A percentile compares a stretch with the other conserved stretches of the same genome.
Evolutionary conservation across 2,113 vertebrate genomes (phyloP).

Genomic region (Gobius niger): DNA sequence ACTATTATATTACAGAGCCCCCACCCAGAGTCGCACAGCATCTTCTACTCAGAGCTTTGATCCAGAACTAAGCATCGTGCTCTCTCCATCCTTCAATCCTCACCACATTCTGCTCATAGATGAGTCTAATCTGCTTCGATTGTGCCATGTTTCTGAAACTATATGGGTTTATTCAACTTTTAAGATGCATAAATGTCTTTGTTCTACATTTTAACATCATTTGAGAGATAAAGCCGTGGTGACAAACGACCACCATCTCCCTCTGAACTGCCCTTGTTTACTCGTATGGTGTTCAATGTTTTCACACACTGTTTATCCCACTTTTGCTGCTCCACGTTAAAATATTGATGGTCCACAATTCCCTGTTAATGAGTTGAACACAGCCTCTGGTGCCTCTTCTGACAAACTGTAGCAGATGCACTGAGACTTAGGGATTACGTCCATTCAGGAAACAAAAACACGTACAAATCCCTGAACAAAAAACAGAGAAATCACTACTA

Average conservation of each 20-base stretch:
- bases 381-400: constrained; percentile 27
- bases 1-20: too few species aligned
- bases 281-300: constrained; percentile 9
- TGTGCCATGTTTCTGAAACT: too few species aligned
- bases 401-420: constrained; percentile 45
- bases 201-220: too few species aligned
- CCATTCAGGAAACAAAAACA: constrained; percentile 29
- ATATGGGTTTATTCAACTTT: too few species aligned
- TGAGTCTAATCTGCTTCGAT: too few species aligned
- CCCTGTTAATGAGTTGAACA: constrained; percentile 34
- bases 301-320: constrained; percentile 30
- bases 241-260: background rate
- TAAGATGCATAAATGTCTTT: too few species aligned
- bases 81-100: too few species aligned
- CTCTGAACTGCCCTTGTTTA: too few species aligned
- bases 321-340: constrained; percentile 15
- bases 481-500: constrained; percentile 22
- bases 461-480: constrained; percentile 27
- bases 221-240: background rate
- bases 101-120: too few species aligned
- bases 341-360: constrained; percentile 30
- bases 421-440: constrained; percentile 38
- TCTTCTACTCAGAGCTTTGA: too few species aligned
- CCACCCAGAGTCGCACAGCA: too few species aligned
- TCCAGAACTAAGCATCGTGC: too few species aligned